Base-by-base conservation (phyloP, 2,888 invertebrate genomes). In the Drosophila setosimentum region DNA sequence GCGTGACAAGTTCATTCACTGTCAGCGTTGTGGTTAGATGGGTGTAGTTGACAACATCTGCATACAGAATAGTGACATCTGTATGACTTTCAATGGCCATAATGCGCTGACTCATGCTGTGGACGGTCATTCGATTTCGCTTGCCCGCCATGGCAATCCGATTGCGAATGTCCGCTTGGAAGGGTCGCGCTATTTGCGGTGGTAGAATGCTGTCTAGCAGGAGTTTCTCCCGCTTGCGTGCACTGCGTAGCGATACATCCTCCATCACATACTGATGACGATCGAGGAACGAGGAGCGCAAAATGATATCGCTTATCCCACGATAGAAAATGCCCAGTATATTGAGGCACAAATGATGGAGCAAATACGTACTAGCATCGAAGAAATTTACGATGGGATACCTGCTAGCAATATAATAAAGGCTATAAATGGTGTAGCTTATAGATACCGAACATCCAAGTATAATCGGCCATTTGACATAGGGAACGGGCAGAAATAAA, bases 31-130 rank as follows among this genome's bases (percentile, higher is more conserved):
- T 96, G 0, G 98, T 98, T 21, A 92, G 55, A 30, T 92, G 72
- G 0, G 98, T 98, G 91, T 98, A 98, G 93, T 98, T 98, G 0
- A 98, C 98, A 30, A 98, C 97, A 92, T 98, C 98, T 0, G 98
- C 98, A 91, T 97, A 98, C 24, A 98, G 93, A 78, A 98, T 97
- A 86, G 97, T 96, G 1, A 98, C 98, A 88, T 98, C 96, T 7
- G 96, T 95, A 91, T 98, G 97, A 32, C 95, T 95, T 92, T 97
- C 94, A 90, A 97, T 96, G 83, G 98, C 98, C 72, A 86, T 73
- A 3, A 71, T 49, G 10, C 61, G 63, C 0, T 63, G 68, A 8
- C 27, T 48, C 4, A 40, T 4, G 8, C 1, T 8, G 0, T 4
- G 0, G 1, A 6, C 1, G 0, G 0, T 1, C 11, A 3, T 24